A percentile compares a stretch with the other conserved stretches of the same genome.
Evolutionary conservation across 2,888 invertebrate species (phyloP).

Genomic region (Yponomeuta malinellus): DNA sequence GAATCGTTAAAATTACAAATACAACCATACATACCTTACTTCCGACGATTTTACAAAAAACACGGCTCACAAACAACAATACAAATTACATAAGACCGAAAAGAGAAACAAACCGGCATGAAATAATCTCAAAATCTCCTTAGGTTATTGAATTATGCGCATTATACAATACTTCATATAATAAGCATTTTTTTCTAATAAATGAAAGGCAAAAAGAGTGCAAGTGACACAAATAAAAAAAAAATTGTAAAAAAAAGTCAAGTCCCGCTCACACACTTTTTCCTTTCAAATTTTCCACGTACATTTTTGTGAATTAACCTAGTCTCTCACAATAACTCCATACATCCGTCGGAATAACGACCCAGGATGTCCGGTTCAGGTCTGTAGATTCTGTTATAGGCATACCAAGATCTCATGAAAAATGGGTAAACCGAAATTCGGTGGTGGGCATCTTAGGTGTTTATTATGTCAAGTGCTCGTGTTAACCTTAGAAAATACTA

Average conservation of each 20-base stretch:
- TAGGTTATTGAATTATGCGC: background rate
- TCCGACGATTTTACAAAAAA: background rate
- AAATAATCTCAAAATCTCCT: background rate
- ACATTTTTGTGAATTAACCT: background rate
- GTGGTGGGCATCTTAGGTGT: too few species aligned
- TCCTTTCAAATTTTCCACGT: background rate
- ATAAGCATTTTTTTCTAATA: background rate
- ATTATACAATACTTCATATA: background rate
- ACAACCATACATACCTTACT: background rate
- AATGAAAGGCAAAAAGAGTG: background rate
- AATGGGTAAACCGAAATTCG: too few species aligned
- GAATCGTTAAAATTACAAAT: background rate
- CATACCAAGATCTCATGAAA: too few species aligned
- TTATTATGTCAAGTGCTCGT: too few species aligned
- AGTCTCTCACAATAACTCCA: background rate
- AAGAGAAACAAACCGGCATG: background rate
- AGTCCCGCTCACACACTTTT: background rate
- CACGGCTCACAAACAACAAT: constrained; percentile 18
- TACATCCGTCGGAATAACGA: background rate
- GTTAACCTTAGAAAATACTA: too few species aligned
- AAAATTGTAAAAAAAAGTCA: background rate
- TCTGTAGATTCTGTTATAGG: too few species aligned
- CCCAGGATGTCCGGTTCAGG: too few species aligned
- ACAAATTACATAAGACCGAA: background rate
- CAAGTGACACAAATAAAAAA: background rate